These are phyloP conservation scores for Amphiprion clarkii DNA, from an alignment of 2,797 vertebrate species.

Conservation along the genomic window DNA sequence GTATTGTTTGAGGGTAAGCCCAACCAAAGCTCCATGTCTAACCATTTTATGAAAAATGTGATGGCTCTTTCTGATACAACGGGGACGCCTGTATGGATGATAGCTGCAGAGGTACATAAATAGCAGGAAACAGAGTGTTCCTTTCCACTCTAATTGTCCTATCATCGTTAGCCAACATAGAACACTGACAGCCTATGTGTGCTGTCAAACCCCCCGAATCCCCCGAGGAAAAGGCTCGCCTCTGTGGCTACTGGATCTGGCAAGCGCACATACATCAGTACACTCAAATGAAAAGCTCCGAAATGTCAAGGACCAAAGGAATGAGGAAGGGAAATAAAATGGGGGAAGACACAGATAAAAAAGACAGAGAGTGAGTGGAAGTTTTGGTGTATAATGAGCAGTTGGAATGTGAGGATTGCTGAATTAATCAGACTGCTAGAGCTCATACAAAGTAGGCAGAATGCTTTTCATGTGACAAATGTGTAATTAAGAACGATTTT, in stretches of 20 bases:
- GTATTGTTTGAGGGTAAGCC: slow-evolving; percentile 27
- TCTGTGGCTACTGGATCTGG: slow-evolving; percentile 74
- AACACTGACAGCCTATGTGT: slow-evolving; percentile 74
- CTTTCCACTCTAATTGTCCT: slow-evolving; percentile 71
- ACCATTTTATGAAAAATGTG: slow-evolving; percentile 25
- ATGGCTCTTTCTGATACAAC: slow-evolving; percentile 40
- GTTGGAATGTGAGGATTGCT: slow-evolving; percentile 78
- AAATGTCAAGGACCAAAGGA: slow-evolving; percentile 79
- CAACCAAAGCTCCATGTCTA: slow-evolving; percentile 8
- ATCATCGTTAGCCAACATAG: slow-evolving; percentile 76
- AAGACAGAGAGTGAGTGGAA: slow-evolving; percentile 72
- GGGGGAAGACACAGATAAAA: slow-evolving; percentile 71
- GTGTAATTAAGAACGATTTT: slow-evolving; percentile 87
- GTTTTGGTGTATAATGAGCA: slow-evolving; percentile 84
- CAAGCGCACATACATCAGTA: slow-evolving; percentile 72
- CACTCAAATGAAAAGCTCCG: slow-evolving; percentile 70
- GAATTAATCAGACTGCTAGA: slow-evolving; percentile 85
- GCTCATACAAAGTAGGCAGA: slow-evolving; percentile 79
- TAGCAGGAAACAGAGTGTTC: slow-evolving; percentile 49
- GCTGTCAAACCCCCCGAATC: slow-evolving; percentile 78
- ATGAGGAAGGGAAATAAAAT: slow-evolving; percentile 67
- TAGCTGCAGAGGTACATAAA: slow-evolving; percentile 47
- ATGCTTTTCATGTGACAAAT: slow-evolving; percentile 88
- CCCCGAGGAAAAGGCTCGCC: slow-evolving; percentile 65
- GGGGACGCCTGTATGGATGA: slow-evolving; percentile 43